A percentile compares a stretch with the other conserved stretches of the same genome.
Conservation (phyloP, 2,113 vertebrate species). For the Nyctereutes procyonoides region DNA sequence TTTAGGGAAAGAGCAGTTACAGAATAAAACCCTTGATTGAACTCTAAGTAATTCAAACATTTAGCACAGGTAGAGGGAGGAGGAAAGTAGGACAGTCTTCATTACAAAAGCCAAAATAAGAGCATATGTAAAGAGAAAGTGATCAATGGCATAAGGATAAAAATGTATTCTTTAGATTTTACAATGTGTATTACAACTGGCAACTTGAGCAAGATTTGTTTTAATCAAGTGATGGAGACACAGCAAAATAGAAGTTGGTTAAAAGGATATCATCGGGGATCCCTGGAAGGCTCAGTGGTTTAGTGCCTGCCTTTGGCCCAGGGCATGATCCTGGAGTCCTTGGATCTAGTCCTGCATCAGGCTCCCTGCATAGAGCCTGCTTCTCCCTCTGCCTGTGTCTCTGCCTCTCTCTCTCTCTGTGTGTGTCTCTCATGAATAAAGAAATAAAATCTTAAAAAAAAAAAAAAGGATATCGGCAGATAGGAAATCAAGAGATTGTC, state of each 20-base stretch:
- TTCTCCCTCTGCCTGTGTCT: too few relatives aligned
- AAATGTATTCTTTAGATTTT: not conserved
- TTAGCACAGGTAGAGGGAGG: not conserved
- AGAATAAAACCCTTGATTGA: not conserved
- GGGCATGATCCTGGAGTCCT: too few relatives aligned
- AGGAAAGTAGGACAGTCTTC: not conserved
- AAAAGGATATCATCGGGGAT: not conserved
- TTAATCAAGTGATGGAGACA: not conserved
- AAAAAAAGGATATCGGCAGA: not conserved
- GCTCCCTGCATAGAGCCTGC: too few relatives aligned
- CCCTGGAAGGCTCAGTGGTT: too few relatives aligned
- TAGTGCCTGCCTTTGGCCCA: too few relatives aligned
- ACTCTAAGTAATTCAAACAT: not conserved
- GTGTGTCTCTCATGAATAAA: too few relatives aligned
- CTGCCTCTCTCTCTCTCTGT: too few relatives aligned
- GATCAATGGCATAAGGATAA: not conserved
- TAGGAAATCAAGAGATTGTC: not conserved
- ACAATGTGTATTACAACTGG: not conserved
- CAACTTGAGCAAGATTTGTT: not conserved
- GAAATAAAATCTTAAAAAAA: too few relatives aligned
- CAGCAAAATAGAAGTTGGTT: not conserved
- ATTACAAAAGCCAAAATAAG: not conserved
- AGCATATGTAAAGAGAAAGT: not conserved
- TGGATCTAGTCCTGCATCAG: too few relatives aligned
- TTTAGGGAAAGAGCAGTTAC: not conserved